Evolutionary conservation across 2,797 vertebrate species (phyloP), one percentile per base, ranked within the genome.

Genomic region (Alosa sapidissima): DNA sequence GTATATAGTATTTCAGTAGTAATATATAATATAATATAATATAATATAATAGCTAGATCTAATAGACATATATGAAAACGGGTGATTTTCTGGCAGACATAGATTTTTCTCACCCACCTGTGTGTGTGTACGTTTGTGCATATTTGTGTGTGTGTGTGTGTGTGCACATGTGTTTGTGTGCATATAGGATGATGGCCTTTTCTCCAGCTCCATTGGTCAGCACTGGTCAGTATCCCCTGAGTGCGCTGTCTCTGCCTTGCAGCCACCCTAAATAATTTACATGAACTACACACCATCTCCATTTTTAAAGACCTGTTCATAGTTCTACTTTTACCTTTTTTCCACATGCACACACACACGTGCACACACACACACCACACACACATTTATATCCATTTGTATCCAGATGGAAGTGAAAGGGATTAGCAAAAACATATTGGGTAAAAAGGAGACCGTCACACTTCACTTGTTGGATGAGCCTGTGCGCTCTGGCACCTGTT

Each of bases 341-440:
- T 45, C 68, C 19, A 82, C 49, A 8, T 62, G 58, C n/a, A 85
- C 41, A 81, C 41, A 58, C 54, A 45, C 52, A 75, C 68, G 24
- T 19, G 47, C 83, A 47, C 83, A 84, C 68, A 84, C 68, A 75
- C 83, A 78, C 49, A 52, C 65, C 60, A 41, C 55, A 48, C 54
- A 47, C 55, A 81, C 33, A 16, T 21, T n/a, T 5, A 1, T 33
- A 51, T 72, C 24, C 33, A 0, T 55, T 55, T 55, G 21, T 55
- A 55, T 55, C 2, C 16, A 21, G 0, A 55, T 55, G 54, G 19
- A 55, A 55, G 5, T 0, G 54, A 51, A 51, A 51, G 16, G 19
- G 54, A 55, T 55, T 24, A 62, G 8, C 21, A 21, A 62, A 62
- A 62, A 10, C 21, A 62, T 62, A 10, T 24, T 9, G 58, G n/a